Percentiles rank a stretch among this genome's conserved stretches.
These are phyloP conservation scores for Drosophila nannoptera DNA, from an alignment of 1,140 invertebrate species.

Conservation along the genomic window DNA sequence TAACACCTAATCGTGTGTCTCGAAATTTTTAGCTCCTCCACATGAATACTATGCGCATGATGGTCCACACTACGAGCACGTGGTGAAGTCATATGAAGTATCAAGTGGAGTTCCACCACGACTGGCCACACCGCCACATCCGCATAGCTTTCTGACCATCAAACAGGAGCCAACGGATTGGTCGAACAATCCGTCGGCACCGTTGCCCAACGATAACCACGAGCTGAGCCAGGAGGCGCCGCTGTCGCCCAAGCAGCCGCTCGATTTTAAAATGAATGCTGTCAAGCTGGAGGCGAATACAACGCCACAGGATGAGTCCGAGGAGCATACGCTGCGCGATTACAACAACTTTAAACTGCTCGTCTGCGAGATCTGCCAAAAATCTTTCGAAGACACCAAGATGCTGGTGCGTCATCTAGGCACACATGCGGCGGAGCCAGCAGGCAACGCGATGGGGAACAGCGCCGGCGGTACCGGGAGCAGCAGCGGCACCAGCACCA, in stretches of 20 bases:
- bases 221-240: constrained; percentile 46
- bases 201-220: constrained; percentile 44
- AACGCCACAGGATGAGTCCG: constrained; percentile 48
- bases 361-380: constrained; percentile 89
- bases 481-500: constrained; percentile 42
- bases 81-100: constrained; percentile 44
- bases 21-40: constrained; percentile 5
- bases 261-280: constrained; percentile 70
- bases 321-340: constrained; percentile 66
- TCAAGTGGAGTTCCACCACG: constrained; percentile 32
- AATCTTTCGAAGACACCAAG: constrained; percentile 89
- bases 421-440: constrained; percentile 81
- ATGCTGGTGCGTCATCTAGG: constrained; percentile 90
- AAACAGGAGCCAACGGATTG: constrained; percentile 81
- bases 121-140: constrained; percentile 54
- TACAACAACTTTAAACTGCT: constrained; percentile 81
- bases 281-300: constrained; percentile 64
- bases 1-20: neutral
- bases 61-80: constrained; percentile 58
- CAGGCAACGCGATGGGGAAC: constrained; percentile 14
- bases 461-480: constrained; percentile 28
- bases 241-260: constrained; percentile 64
- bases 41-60: constrained; percentile 63
- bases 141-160: constrained; percentile 80
- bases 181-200: constrained; percentile 70